phyloP scores from a whole-genome alignment of 2,888 invertebrate genomes.

The Endotricha flammealis region DNA sequence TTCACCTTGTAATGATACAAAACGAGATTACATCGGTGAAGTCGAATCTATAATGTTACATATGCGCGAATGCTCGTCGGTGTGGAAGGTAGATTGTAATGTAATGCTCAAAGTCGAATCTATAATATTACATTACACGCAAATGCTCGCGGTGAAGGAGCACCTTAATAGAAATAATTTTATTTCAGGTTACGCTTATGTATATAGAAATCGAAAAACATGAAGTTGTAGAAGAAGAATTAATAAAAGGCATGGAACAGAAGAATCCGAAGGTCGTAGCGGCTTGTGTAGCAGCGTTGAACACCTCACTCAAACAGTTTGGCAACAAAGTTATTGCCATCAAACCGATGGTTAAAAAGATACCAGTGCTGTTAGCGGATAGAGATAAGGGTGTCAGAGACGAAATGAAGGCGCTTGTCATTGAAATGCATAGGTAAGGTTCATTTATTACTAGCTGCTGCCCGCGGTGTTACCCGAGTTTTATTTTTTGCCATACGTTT shows the following conservation, averaged over 20 bases:
- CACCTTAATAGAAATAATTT: too few relatives aligned
- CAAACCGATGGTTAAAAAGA: constrained; percentile 93
- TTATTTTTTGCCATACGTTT: too few relatives aligned
- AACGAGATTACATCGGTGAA: too few relatives aligned
- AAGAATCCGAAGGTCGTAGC: constrained; percentile 97
- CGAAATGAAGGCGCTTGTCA: constrained; percentile 92
- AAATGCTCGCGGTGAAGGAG: too few relatives aligned
- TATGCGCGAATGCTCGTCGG: too few relatives aligned
- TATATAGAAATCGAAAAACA: constrained; percentile 97
- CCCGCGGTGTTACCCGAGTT: too few relatives aligned
- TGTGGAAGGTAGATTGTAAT: too few relatives aligned
- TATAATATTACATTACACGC: too few relatives aligned
- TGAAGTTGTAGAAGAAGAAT: constrained; percentile 92
- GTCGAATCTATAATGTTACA: too few relatives aligned
- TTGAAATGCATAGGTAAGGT: constrained; percentile 90
- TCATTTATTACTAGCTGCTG: too few relatives aligned
- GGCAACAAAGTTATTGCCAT: constrained; percentile 93
- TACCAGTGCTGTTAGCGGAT: constrained; percentile 90
- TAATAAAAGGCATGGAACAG: constrained; percentile 94
- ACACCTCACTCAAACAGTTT: constrained; percentile 90
- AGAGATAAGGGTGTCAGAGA: constrained; percentile 95
- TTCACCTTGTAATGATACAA: too few relatives aligned
- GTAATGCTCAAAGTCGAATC: too few relatives aligned
- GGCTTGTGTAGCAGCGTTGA: constrained; percentile 87
- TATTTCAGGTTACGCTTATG: constrained; percentile 93